These are phyloP conservation scores for Toxotes jaculatrix DNA, from an alignment of 2,113 vertebrate species.

Conservation along the genomic window DNA sequence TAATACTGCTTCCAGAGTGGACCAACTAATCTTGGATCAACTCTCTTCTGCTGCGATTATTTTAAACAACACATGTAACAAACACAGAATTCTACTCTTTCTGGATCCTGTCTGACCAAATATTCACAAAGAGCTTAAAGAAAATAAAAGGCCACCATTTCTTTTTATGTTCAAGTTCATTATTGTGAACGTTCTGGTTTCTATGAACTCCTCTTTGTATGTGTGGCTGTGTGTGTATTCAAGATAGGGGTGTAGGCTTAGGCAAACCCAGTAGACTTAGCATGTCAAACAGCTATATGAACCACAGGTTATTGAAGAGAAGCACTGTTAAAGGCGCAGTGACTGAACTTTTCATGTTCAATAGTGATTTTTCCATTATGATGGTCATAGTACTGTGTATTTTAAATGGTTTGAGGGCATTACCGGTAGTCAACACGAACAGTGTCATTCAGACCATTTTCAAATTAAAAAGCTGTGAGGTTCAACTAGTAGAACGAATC, in stretches of 20 bases:
- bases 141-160: not conserved
- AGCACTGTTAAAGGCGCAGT: not conserved
- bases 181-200: not conserved
- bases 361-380: not conserved
- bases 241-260: slow-evolving; percentile 26
- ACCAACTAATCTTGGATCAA: slow-evolving; percentile 2
- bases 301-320: not conserved
- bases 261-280: slow-evolving; percentile 46
- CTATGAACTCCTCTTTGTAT: not conserved
- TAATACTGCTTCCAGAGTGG: slow-evolving; percentile 1
- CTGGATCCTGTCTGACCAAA: not conserved
- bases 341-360: not conserved
- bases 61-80: not conserved
- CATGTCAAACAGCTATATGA: slow-evolving; percentile 50
- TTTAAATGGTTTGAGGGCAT: not conserved
- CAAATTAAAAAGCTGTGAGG: not conserved
- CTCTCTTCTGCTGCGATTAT: not conserved
- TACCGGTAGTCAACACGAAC: no score
- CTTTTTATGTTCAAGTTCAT: not conserved
- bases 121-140: not conserved
- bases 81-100: not conserved
- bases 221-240: slow-evolving; percentile 7
- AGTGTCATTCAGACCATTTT: no score
- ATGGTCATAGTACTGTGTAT: not conserved
- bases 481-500: not conserved